Conservation (phyloP, 2,113 vertebrate species). For the Thinocorus orbignyianus region DNA sequence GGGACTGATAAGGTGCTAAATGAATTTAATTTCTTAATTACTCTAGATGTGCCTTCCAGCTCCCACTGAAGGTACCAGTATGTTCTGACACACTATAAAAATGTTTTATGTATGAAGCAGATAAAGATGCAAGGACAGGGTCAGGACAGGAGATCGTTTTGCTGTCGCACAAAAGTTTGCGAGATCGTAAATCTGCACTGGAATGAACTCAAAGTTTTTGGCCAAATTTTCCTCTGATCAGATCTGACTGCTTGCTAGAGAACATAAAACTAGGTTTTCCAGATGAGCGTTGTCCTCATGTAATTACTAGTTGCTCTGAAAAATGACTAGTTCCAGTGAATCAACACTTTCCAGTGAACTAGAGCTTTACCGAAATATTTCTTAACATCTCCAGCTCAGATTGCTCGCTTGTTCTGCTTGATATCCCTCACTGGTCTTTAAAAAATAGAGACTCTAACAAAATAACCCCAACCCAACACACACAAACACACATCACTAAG, state of each 20-base stretch:
- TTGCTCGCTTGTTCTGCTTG: not conserved
- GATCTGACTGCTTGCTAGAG: not conserved
- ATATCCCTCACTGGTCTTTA: not conserved
- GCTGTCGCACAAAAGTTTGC: not conserved
- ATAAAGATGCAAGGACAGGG: not conserved
- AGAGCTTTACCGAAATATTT: not conserved
- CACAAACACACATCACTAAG: not conserved
- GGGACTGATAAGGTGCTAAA: accelerated
- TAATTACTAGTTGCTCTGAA: not conserved
- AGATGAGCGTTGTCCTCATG: not conserved
- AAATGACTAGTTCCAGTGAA: not conserved
- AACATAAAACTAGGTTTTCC: not conserved
- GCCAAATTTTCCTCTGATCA: not conserved
- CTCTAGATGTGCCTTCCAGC: not conserved
- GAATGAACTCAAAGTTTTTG: not conserved
- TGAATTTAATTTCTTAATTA: not conserved
- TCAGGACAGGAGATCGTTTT: not conserved
- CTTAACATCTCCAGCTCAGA: not conserved
- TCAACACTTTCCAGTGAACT: not conserved
- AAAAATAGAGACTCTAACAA: not conserved
- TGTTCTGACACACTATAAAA: not conserved
- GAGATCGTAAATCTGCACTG: not conserved
- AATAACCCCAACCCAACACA: not conserved
- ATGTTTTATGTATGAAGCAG: not conserved
- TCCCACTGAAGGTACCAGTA: not conserved